A percentile compares a stretch with the other conserved stretches of the same genome.
phyloP scores from a whole-genome alignment of 2,797 vertebrate species.

The Phrynocephalus forsythii region DNA sequence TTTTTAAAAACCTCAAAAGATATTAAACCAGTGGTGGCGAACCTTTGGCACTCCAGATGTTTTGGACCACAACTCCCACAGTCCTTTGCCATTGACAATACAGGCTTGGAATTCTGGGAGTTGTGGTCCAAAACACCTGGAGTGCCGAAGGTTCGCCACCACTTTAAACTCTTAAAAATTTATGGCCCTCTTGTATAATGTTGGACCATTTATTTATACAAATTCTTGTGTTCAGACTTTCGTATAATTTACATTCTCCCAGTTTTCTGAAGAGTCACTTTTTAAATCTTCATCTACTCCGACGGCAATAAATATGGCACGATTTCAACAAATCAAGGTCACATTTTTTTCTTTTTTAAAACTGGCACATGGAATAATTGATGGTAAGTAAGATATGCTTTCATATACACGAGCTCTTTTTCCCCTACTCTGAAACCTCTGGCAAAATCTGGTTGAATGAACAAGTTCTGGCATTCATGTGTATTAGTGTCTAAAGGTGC shows the following conservation, averaged over 20 bases:
- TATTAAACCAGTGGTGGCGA: neutral
- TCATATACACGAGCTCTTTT: neutral
- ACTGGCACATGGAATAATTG: neutral
- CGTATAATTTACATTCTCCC: neutral
- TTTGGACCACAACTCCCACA: too few relatives aligned
- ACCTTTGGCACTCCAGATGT: too few relatives aligned
- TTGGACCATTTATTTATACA: constrained; percentile 28
- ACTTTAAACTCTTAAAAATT: constrained; percentile 1
- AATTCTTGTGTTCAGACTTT: neutral
- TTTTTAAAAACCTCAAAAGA: constrained; percentile 33
- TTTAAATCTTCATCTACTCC: neutral
- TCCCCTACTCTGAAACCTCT: neutral
- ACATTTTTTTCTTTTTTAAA: neutral
- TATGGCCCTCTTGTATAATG: constrained; percentile 5
- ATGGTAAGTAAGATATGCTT: neutral
- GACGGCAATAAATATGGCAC: constrained; percentile 17
- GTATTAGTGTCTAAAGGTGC: neutral
- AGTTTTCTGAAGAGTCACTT: constrained; percentile 32
- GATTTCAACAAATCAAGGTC: constrained; percentile 29
- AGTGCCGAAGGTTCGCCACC: too few relatives aligned
- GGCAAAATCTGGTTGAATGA: neutral
- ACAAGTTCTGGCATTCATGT: neutral
- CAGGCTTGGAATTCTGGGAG: too few relatives aligned
- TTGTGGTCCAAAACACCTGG: too few relatives aligned
- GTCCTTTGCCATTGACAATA: too few relatives aligned